Evolutionary conservation across 2,888 invertebrate species (phyloP).

Genomic region (Linyphia triangularis): DNA sequence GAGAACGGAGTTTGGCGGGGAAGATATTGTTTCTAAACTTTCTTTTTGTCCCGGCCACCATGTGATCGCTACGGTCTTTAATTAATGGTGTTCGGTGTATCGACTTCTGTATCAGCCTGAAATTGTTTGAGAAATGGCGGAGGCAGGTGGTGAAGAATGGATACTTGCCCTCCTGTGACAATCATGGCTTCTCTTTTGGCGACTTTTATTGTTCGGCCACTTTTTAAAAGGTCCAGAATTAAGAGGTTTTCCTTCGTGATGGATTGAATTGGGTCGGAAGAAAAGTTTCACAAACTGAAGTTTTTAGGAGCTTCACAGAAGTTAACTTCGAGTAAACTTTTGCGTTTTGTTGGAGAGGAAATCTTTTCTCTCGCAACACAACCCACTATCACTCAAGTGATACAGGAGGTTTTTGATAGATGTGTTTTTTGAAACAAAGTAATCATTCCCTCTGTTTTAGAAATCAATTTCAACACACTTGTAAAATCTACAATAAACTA

Average conservation of each 20-base stretch:
- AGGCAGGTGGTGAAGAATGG: not conserved
- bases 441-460: no score
- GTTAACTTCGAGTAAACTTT: no score
- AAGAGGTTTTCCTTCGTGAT: not conserved
- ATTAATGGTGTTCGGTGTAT: constrained; percentile 24
- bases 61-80: not conserved
- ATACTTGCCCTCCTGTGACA: not conserved
- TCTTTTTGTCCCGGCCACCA: not conserved
- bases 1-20: not conserved
- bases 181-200: constrained; percentile 6
- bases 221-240: not conserved
- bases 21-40: constrained; percentile 28
- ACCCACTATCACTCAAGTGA: no score
- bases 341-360: no score
- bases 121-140: not conserved
- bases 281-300: no score
- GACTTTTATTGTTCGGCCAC: not conserved
- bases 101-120: constrained; percentile 5
- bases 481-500: no score
- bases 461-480: no score
- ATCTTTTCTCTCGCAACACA: no score
- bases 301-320: no score
- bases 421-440: no score
- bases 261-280: not conserved
- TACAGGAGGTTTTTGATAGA: no score